Evolutionary conservation across 64 coral and sea anemone species (phyloP).

Genomic region (Trachythela sp.): DNA sequence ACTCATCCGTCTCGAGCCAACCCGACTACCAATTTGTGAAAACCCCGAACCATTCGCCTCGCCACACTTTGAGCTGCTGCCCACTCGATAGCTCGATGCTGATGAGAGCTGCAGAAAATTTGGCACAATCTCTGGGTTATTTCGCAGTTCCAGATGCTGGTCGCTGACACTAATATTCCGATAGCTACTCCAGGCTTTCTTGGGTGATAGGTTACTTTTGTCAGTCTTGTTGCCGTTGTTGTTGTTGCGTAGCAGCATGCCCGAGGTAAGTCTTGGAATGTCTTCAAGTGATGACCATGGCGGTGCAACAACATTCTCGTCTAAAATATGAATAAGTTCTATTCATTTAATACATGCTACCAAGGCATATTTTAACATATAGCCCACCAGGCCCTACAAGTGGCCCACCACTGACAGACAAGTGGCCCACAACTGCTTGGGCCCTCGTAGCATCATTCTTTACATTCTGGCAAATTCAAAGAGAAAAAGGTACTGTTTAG

Average conservation of each 20-base stretch:
- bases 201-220: neutral
- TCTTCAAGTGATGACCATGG: conserved; percentile 12
- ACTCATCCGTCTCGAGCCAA: neutral
- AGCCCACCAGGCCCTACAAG: no score
- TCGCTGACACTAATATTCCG: neutral
- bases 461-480: no score
- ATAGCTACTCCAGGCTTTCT: neutral
- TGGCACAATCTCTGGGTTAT: neutral
- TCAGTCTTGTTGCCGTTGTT: neutral
- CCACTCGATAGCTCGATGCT: neutral
- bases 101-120: neutral
- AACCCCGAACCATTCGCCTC: neutral
- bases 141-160: conserved; percentile 3
- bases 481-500: no score
- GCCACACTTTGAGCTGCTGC: neutral
- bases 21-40: neutral
- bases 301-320: neutral
- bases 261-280: neutral
- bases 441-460: no score
- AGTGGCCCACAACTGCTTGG: no score
- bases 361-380: no score
- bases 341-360: no score
- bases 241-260: neutral
- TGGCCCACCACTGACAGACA: no score
- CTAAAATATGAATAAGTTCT: neutral